A percentile compares a stretch with the other conserved stretches of the same genome.
These are phyloP conservation scores for Manis pentadactyla DNA, from an alignment of 2,797 vertebrate species.

Conservation along the genomic window DNA sequence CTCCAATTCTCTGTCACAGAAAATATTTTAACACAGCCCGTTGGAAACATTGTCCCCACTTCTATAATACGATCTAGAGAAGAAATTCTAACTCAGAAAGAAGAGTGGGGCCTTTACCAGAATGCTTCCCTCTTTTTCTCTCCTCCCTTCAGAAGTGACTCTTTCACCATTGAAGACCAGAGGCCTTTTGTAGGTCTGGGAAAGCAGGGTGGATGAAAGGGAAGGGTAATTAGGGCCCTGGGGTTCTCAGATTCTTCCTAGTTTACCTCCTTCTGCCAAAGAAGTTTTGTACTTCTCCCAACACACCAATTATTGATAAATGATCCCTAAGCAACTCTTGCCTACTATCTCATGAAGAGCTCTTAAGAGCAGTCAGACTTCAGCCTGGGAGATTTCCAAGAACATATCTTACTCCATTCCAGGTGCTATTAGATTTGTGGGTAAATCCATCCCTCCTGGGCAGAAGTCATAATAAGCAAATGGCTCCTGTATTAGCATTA, in stretches of 20 bases:
- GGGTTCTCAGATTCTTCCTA: neutral
- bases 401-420: neutral
- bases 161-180: neutral
- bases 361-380: neutral
- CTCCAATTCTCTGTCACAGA: neutral
- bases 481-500: neutral
- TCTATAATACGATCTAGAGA: neutral
- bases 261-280: neutral
- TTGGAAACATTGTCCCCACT: neutral
- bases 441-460: neutral
- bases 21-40: neutral
- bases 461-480: neutral
- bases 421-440: neutral
- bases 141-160: neutral
- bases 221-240: neutral
- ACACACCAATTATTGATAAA: neutral
- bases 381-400: neutral
- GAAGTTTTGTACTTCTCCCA: neutral
- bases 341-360: neutral
- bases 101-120: neutral
- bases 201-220: neutral
- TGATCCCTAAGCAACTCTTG: neutral
- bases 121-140: neutral
- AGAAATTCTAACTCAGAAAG: conserved; percentile 11
- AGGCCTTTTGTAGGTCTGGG: neutral